Conservation (phyloP, 37 sponge, comb jelly and placozoan species). For the Bolinopsis microptera region DNA sequence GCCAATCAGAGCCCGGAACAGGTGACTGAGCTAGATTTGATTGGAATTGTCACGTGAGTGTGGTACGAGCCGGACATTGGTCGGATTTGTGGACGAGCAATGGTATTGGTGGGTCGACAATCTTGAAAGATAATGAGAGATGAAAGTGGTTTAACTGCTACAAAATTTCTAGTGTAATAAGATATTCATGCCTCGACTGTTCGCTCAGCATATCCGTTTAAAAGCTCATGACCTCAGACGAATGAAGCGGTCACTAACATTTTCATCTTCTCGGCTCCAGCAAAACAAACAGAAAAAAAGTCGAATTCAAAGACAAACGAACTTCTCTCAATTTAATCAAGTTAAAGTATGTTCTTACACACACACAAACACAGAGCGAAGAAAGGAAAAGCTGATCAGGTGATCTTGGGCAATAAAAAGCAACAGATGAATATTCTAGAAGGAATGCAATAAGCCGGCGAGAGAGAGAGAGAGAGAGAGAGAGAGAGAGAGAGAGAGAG, state of each 20-base stretch:
- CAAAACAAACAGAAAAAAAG: no score
- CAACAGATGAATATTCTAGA: not conserved
- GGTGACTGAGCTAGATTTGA: not conserved
- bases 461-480: slow-evolving; percentile 12
- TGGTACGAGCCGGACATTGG: not conserved
- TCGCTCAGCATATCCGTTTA: not conserved
- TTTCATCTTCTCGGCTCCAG: no score
- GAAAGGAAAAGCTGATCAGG: no score
- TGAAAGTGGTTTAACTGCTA: not conserved
- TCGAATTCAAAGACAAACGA: no score
- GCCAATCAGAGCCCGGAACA: not conserved
- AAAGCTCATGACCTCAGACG: not conserved
- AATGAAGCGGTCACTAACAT: no score
- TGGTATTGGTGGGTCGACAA: not conserved
- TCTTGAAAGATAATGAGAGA: not conserved
- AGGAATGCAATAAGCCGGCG: not conserved
- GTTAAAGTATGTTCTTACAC: no score
- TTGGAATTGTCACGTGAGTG: not conserved
- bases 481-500: slow-evolving; percentile 35
- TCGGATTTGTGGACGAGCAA: not conserved
- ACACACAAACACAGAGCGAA: no score
- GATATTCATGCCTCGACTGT: not conserved
- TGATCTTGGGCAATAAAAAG: not conserved
- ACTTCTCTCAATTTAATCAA: no score
- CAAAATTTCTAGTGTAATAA: not conserved